These are phyloP conservation scores for Zaprionus tsacasi DNA, from an alignment of 1,140 invertebrate species.

Conservation along the genomic window DNA sequence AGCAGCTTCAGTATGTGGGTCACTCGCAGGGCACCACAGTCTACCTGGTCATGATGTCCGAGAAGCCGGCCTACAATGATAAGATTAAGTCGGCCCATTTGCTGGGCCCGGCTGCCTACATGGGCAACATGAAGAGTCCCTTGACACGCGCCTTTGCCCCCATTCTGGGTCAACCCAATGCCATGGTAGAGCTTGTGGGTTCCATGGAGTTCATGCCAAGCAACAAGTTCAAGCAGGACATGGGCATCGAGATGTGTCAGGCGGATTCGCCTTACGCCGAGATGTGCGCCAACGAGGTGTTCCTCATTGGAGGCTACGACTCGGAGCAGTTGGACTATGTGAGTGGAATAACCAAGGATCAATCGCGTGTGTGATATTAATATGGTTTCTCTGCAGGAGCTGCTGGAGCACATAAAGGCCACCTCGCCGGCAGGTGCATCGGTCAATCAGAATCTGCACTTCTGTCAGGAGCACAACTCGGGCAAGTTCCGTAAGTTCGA, in stretches of 20 bases:
- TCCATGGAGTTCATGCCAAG: conserved; percentile 86
- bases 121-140: conserved; percentile 81
- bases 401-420: conserved; percentile 78
- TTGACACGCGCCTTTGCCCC: conserved; percentile 74
- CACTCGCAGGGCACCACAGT: conserved; percentile 87
- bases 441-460: conserved; percentile 85
- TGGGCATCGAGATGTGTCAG: conserved; percentile 85
- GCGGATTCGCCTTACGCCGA: conserved; percentile 81
- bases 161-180: conserved; percentile 73
- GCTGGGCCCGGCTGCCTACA: conserved; percentile 86
- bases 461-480: conserved; percentile 84
- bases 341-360: conserved; percentile 8
- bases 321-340: conserved; percentile 82
- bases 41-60: conserved; percentile 86
- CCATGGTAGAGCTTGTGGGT: conserved; percentile 84
- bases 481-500: conserved; percentile 84
- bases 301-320: conserved; percentile 85
- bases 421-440: conserved; percentile 86
- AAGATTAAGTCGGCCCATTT: conserved; percentile 86
- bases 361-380: not conserved
- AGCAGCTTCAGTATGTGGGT: conserved; percentile 87
- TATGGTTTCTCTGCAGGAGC: conserved; percentile 59
- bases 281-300: conserved; percentile 86
- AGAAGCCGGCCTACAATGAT: conserved; percentile 85
- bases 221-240: conserved; percentile 83